phyloP scores from a whole-genome alignment of 2,113 vertebrate species.

The Coptodon bakossiorum region DNA sequence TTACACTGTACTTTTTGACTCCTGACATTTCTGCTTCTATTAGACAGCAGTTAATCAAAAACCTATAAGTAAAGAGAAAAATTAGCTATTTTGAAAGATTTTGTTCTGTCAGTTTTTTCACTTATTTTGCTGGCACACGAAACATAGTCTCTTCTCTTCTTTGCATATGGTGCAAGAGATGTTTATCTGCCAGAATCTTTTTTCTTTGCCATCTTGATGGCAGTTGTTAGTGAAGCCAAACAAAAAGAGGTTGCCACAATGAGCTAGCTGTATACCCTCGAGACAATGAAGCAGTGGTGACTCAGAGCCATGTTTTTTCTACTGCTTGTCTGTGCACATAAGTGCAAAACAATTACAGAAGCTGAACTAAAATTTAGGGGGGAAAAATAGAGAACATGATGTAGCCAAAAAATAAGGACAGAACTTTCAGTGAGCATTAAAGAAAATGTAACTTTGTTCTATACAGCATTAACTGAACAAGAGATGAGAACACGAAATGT shows the following conservation, averaged over 20 bases:
- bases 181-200: constrained; percentile 3
- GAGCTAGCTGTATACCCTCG: constrained; percentile 36
- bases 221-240: constrained; percentile 19
- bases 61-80: not conserved
- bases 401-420: not conserved
- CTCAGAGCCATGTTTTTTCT: not conserved
- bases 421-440: not conserved
- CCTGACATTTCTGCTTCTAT: constrained; percentile 27
- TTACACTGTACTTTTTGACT: constrained; percentile 37
- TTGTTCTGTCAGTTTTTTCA: not conserved
- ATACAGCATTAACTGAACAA: not conserved
- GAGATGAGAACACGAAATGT: not conserved
- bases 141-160: not conserved
- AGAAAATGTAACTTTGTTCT: not conserved
- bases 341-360: not conserved
- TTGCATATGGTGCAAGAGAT: not conserved
- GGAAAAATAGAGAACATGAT: not conserved
- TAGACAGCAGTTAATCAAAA: constrained; percentile 16
- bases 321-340: not conserved
- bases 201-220: not conserved
- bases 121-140: not conserved
- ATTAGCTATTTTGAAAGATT: not conserved
- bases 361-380: not conserved
- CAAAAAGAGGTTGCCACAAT: constrained; percentile 24
- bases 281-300: constrained; percentile 39